Evolutionary conservation across 64 coral and sea anemone genomes (phyloP).

Genomic region (Actinia tenebrosa): DNA sequence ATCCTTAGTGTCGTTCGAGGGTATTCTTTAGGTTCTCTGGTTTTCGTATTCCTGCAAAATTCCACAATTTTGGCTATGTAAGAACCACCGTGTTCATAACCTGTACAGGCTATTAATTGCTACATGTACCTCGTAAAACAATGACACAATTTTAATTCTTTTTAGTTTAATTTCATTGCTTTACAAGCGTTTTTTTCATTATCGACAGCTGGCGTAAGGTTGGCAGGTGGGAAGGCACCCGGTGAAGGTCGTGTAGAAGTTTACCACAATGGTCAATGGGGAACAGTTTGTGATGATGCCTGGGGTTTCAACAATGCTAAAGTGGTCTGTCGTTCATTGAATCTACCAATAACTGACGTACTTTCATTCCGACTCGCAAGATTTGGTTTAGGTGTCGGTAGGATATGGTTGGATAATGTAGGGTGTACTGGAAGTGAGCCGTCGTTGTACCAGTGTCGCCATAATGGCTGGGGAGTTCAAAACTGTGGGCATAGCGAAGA

Average conservation of each 20-base stretch:
- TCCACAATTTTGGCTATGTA: too few species aligned
- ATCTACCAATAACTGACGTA: background rate
- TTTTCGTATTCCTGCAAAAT: too few species aligned
- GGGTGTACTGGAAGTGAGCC: background rate
- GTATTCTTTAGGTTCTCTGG: too few species aligned
- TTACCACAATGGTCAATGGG: background rate
- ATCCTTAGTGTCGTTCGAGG: too few species aligned
- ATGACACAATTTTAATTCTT: too few species aligned
- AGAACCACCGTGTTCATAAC: too few species aligned
- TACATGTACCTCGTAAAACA: too few species aligned
- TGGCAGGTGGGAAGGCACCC: background rate
- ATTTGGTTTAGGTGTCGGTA: background rate
- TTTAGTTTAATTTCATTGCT: too few species aligned
- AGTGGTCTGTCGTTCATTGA: background rate
- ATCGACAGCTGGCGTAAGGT: background rate
- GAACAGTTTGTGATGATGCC: background rate
- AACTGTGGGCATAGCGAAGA: background rate
- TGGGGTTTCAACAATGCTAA: conserved; percentile 15
- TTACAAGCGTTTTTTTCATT: background rate
- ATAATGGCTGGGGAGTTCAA: background rate
- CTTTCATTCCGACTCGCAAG: background rate
- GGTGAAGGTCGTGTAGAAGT: conserved; percentile 14
- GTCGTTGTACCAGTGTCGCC: background rate
- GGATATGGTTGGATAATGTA: background rate
- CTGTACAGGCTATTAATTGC: too few species aligned